These are phyloP conservation scores for Rosalia funebris DNA, from an alignment of 2,888 invertebrate species.

Conservation along the genomic window DNA sequence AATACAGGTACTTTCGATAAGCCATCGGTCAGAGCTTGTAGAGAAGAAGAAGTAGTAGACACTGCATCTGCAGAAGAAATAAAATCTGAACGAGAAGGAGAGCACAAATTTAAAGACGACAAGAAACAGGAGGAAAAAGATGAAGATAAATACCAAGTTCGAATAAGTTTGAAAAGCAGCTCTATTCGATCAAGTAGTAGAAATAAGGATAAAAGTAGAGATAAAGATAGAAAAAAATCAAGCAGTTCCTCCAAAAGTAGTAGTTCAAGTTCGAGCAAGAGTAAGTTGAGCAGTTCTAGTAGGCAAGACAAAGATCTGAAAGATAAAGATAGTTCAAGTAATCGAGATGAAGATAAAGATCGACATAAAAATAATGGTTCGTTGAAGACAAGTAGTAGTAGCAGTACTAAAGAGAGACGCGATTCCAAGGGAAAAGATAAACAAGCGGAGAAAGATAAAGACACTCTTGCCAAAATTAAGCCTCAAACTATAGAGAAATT, in stretches of 20 bases:
- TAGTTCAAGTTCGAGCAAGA: conserved; percentile 48
- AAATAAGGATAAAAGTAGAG: conserved; percentile 37
- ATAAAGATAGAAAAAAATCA: conserved; percentile 33
- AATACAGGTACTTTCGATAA: conserved; percentile 65
- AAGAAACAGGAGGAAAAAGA: conserved; percentile 28
- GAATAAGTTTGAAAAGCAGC: conserved; percentile 34
- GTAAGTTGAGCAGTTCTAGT: conserved; percentile 54
- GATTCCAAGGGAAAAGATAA: conserved; percentile 60
- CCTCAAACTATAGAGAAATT: conserved; percentile 77
- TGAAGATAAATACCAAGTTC: conserved; percentile 31
- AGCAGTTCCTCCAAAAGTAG: conserved; percentile 43
- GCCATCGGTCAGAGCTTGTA: conserved; percentile 78
- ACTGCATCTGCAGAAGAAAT: conserved; percentile 6
- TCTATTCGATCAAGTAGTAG: conserved; percentile 40
- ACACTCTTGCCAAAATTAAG: conserved; percentile 73
- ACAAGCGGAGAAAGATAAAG: conserved; percentile 75
- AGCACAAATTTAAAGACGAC: conserved; percentile 31
- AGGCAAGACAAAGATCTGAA: conserved; percentile 59
- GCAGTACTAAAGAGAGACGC: conserved; percentile 56
- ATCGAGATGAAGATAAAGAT: conserved; percentile 51
- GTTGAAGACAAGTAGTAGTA: conserved; percentile 48
- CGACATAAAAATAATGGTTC: conserved; percentile 21
- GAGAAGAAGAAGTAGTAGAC: conserved; percentile 49
- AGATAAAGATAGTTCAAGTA: conserved; percentile 43
- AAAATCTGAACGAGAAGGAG: conserved; percentile 22